Evolutionary conservation across 2,888 invertebrate species (phyloP), one percentile per base, ranked within the genome.

Genomic region (Arrhopalites spinosus): DNA sequence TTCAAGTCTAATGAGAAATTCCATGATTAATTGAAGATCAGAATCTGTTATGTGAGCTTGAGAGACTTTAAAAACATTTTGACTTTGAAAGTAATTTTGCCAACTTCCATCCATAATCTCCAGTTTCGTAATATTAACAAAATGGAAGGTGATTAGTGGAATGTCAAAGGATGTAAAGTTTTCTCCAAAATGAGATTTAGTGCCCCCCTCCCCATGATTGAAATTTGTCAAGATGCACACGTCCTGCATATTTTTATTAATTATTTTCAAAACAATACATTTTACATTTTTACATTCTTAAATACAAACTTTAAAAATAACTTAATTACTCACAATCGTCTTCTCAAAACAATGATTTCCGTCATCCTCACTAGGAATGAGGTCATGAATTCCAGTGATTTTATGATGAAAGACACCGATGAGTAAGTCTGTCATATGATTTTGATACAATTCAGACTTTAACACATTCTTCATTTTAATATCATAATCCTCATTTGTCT

Each of bases 21-120:
- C 17, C 5, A 77, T 23, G 36, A 79, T 72, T 17, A 74, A 36
- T 64, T 79, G 79, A 0, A 79, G 27, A 56, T 79, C 79, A 7
- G 72, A 45, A 73, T 79, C 77, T 0, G 27, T n/a, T n/a, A 78
- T 63, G 17, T 63, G 36, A 25, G 78, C 76, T n/a, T 50, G 27
- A 1, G 74, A 77, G 13, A 56, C 29, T 45, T 23, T 45, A 50
- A 63, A 64, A 1, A 47, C 30, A 17, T 25, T 25, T 25, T 63
- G 30, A n/a, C n/a, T 36, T 36, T 11, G 5, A 47, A 64, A 73
- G 50, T 73, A 73, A 50, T 47, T 67, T n/a, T 36, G 43, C 15
- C 45, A 56, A 8, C 67, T 73, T 36, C 77, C 77, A 30, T 78
- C 78, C 7, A 73, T 5, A 23, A 78, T 72, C 23, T 67, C 70